Evolutionary conservation across 2,888 invertebrate genomes (phyloP), one percentile per base, ranked within the genome.

Genomic region (Geotrupes spiniger): DNA sequence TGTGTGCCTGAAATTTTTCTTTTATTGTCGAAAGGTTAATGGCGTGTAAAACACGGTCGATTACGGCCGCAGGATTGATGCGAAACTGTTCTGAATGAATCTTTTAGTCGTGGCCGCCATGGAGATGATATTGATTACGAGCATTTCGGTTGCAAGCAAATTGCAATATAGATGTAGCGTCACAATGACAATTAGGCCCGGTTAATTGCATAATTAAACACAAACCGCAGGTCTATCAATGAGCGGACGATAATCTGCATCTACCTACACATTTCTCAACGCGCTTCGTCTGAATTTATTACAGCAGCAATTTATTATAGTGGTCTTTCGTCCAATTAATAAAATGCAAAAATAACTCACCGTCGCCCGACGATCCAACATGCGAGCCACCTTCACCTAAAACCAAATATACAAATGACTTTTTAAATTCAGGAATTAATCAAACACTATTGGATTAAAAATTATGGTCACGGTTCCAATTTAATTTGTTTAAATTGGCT

Each of bases 281-380:
- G 42, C 9, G 10, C 36, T 42, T 36, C 26, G 28, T 41, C 28
- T 27, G 28, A 15, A 41, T 41, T 41, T 41, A 41, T 41, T 27
- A 27, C 41, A 9, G 26, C 11, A 15, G 28, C 28, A 26, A 28
- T 14, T 27, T 14, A n/a, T 26, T 26, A 27, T 41, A 28, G 41
- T 26, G 28, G 28, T 41, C 39, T 21, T 21, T 21, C 3, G 6
- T 21, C 21, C 3, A 9, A n/a, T 21, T 17, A n/a, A 14, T 12
- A 26, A 39, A 21, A 26, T 26, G 27, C 11, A 12, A 11, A 8
- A 36, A 36, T 14, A 42, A 70, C 73, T 72, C 57, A 73, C 73
- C 72, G 52, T 73, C 73, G 56, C 72, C 70, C 49, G 71, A 70
- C 51, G 71, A 70, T 47, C 71, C 72, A 42, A 71, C 72, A 56